Conservation (phyloP, 2,797 vertebrate genomes). For the Ambastaia sidthimunki region DNA sequence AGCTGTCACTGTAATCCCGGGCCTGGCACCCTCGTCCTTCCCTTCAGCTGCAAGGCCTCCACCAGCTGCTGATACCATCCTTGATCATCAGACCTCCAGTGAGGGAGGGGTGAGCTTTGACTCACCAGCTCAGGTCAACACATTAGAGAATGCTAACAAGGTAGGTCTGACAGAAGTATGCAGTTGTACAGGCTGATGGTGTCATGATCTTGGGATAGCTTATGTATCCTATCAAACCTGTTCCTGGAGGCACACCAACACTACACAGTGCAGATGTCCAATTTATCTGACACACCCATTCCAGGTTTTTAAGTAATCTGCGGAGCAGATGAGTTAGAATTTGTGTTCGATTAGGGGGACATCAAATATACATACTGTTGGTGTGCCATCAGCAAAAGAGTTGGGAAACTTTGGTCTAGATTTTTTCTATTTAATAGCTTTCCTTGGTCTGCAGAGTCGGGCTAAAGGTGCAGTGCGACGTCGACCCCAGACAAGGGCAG, state of each 20-base stretch:
- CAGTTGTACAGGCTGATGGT: not conserved
- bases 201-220: not conserved
- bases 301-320: too few species aligned
- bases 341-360: not conserved
- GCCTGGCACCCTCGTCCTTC: conserved; percentile 67
- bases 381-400: conserved; percentile 72
- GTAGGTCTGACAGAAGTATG: conserved; percentile 67
- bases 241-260: too few species aligned
- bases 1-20: conserved; percentile 66
- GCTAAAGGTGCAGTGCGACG: conserved; percentile 76
- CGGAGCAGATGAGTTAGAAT: too few species aligned
- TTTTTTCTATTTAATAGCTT: conserved; percentile 23
- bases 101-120: conserved; percentile 87
- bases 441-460: conserved; percentile 76
- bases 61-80: conserved; percentile 62
- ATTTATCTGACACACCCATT: too few species aligned
- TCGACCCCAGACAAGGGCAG: conserved; percentile 88
- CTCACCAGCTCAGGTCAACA: conserved; percentile 81
- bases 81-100: conserved; percentile 59
- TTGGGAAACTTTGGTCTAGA: conserved; percentile 60
- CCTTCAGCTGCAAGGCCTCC: conserved; percentile 71
- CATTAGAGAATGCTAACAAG: conserved; percentile 90
- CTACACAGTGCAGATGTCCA: too few species aligned
- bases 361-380: too few species aligned
- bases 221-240: not conserved